Percentiles rank a stretch among this genome's conserved stretches.
Evolutionary conservation across 2,888 invertebrate species (phyloP).

Genomic region (Lacanobia wlatinum): DNA sequence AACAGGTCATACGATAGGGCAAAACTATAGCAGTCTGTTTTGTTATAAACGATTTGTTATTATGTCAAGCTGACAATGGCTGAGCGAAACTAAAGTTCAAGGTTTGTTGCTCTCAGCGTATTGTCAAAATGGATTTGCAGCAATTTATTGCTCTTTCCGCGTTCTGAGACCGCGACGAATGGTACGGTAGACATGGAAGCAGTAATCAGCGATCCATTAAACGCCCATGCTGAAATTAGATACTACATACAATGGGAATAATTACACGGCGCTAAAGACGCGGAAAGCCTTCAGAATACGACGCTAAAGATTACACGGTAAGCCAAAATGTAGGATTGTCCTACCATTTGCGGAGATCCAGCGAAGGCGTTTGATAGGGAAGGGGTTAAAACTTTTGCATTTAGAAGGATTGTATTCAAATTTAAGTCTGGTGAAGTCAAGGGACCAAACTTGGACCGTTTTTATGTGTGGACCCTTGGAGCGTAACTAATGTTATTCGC

Average conservation of each 20-base stretch:
- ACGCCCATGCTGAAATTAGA: conserved; percentile 83
- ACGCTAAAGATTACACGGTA: conserved; percentile 68
- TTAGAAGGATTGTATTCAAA: conserved; percentile 36
- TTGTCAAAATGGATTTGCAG: conserved; percentile 76
- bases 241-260: conserved; percentile 76
- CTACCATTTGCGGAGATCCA: conserved; percentile 61
- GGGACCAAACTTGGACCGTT: conserved; percentile 37
- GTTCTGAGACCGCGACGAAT: conserved; percentile 79
- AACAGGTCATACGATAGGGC: conserved; percentile 9
- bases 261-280: conserved; percentile 73
- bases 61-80: conserved; percentile 65
- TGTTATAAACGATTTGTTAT: conserved; percentile 43
- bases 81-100: conserved; percentile 76
- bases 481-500: conserved; percentile 71
- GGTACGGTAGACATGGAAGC: conserved; percentile 64
- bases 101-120: conserved; percentile 72
- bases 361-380: background rate
- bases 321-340: conserved; percentile 65
- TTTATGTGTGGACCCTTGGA: conserved; percentile 49
- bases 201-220: conserved; percentile 80
- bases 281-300: conserved; percentile 73
- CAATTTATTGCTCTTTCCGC: conserved; percentile 75
- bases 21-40: conserved; percentile 23
- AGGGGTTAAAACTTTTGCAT: conserved; percentile 5
- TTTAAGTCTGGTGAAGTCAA: conserved; percentile 5